Conservation (phyloP, 2,113 vertebrate species). For the Megatriorchis doriae region DNA sequence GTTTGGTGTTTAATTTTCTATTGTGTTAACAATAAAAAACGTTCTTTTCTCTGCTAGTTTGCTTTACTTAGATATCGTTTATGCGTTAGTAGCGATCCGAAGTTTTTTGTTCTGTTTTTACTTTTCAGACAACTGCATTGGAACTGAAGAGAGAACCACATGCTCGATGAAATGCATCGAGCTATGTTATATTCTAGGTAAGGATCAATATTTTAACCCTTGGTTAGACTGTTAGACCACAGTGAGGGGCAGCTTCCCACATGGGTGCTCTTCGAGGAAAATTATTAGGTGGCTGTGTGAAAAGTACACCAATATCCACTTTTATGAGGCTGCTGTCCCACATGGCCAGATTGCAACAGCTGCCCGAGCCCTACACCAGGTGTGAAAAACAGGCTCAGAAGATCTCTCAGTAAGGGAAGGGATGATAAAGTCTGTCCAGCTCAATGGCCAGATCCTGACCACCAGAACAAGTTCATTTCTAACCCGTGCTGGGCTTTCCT, state of each 20-base stretch:
- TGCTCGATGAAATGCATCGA: background rate
- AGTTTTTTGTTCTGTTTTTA: background rate
- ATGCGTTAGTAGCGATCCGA: fast-evolving
- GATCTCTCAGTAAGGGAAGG: background rate
- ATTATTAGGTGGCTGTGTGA: background rate
- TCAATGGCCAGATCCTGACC: background rate
- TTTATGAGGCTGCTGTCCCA: background rate
- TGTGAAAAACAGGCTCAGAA: background rate
- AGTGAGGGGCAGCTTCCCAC: background rate
- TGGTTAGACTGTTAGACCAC: background rate
- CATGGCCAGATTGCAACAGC: background rate
- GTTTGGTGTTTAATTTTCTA: slow-evolving; percentile 7
- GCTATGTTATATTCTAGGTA: background rate
- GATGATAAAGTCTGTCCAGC: background rate
- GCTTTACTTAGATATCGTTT: background rate
- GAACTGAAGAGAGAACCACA: background rate
- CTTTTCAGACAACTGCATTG: background rate
- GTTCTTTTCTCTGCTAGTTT: background rate
- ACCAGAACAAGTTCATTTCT: background rate
- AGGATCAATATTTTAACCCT: background rate
- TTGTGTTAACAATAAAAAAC: background rate
- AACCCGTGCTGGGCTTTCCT: background rate
- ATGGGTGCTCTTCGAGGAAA: background rate
- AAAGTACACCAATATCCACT: background rate
- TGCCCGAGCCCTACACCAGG: fast-evolving